These are phyloP conservation scores for Neoscelio sp. DNA, from an alignment of 2,888 invertebrate genomes.

Conservation along the genomic window DNA sequence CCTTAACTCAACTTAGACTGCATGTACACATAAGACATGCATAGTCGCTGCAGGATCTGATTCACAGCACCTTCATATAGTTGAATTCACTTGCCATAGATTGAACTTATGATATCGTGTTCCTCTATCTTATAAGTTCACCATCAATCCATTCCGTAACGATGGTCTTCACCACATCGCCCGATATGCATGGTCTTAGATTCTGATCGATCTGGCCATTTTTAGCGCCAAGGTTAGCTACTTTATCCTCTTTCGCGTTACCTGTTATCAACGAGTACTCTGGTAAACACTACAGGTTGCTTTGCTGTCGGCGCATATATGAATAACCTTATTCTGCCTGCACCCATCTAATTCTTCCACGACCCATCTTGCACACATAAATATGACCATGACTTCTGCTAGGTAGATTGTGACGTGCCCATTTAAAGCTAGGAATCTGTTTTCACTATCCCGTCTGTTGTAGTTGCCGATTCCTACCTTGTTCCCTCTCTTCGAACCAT, in stretches of 20 bases:
- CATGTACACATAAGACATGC: too few relatives aligned
- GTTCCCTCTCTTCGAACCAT: neutral
- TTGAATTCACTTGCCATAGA: too few relatives aligned
- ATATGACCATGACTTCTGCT: neutral
- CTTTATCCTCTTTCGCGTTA: neutral
- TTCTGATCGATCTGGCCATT: too few relatives aligned
- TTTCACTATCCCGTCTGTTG: neutral
- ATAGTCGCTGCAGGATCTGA: too few relatives aligned
- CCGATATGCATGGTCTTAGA: too few relatives aligned
- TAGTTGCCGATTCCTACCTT: neutral
- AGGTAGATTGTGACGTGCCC: neutral
- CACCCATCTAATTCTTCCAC: neutral
- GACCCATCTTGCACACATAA: neutral
- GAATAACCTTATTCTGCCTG: neutral
- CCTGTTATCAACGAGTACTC: neutral
- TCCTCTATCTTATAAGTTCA: too few relatives aligned
- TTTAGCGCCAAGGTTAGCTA: neutral
- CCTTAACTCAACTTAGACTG: too few relatives aligned
- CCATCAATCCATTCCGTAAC: too few relatives aligned
- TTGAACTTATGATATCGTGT: too few relatives aligned
- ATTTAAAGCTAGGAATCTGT: neutral
- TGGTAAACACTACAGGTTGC: neutral
- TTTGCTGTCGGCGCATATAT: slow-evolving; percentile 1
- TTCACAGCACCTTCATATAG: too few relatives aligned
- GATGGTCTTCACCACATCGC: too few relatives aligned